Conservation (phyloP, 2,797 vertebrate genomes). For the Rhinoraja longicauda region DNA sequence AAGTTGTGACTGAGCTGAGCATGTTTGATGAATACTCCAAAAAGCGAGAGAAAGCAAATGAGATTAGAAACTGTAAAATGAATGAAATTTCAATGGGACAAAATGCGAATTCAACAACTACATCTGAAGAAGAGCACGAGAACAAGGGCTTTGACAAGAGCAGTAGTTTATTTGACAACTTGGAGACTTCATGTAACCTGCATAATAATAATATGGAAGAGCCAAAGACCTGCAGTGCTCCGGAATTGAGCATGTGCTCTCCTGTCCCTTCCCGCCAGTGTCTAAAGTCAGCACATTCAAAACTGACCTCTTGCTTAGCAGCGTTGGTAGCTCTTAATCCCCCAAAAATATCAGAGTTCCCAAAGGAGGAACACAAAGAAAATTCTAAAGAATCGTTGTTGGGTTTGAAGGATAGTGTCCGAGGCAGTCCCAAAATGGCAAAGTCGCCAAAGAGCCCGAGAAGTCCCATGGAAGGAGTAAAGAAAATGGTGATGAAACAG, state of each 20-base stretch:
- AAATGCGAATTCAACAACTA: constrained; percentile 51
- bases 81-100: constrained; percentile 46
- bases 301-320: constrained; percentile 85
- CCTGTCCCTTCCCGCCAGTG: constrained; percentile 61
- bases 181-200: constrained; percentile 54
- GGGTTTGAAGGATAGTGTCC: constrained; percentile 61
- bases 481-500: constrained; percentile 67
- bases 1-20: constrained; percentile 56
- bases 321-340: constrained; percentile 82
- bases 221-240: constrained; percentile 52
- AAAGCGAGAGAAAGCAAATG: constrained; percentile 59
- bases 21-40: constrained; percentile 75
- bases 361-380: constrained; percentile 61
- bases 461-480: constrained; percentile 80
- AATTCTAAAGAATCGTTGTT: constrained; percentile 60
- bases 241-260: constrained; percentile 49
- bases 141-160: constrained; percentile 55
- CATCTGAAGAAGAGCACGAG: constrained; percentile 48
- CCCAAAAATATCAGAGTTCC: constrained; percentile 65
- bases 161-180: constrained; percentile 52
- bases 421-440: constrained; percentile 76
- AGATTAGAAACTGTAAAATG: constrained; percentile 50
- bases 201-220: constrained; percentile 55
- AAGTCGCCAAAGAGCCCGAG: constrained; percentile 84
- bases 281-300: constrained; percentile 71